Conservation (phyloP, 2,113 vertebrate species). For the Chamaea fasciata region DNA sequence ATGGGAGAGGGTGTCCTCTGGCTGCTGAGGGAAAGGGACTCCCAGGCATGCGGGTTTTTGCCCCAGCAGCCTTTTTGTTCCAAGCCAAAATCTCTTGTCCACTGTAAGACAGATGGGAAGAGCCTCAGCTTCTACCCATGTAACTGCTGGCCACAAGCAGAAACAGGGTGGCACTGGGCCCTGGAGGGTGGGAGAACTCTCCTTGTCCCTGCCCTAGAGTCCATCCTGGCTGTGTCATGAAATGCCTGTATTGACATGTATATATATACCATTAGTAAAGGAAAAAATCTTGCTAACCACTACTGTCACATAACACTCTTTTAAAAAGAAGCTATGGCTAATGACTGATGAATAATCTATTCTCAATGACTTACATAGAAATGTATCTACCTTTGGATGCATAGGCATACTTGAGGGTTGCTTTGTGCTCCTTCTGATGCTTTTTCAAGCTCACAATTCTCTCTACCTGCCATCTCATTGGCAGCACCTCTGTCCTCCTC, state of each 20-base stretch:
- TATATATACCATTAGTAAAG: background rate
- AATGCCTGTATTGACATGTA: too few relatives aligned
- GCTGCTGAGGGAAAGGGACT: background rate
- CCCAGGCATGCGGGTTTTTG: background rate
- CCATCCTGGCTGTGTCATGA: background rate
- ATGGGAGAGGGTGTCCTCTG: background rate
- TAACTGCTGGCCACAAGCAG: background rate
- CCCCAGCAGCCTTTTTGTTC: background rate
- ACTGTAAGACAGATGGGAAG: background rate
- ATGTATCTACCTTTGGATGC: background rate
- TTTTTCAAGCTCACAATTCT: background rate
- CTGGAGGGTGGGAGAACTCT: background rate
- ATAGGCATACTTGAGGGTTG: background rate
- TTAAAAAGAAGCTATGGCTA: background rate
- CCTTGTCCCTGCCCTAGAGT: too few relatives aligned
- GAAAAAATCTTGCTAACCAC: too few relatives aligned
- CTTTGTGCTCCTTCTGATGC: background rate
- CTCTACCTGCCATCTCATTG: background rate
- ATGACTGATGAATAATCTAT: background rate
- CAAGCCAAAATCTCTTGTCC: background rate
- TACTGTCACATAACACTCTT: background rate
- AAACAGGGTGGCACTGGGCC: too few relatives aligned
- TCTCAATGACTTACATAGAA: background rate
- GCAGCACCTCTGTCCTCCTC: background rate
- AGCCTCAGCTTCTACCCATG: rapidly evolving